A percentile compares a stretch with the other conserved stretches of the same genome.
These are phyloP conservation scores for Phoeniculus purpureus DNA, from an alignment of 2,797 vertebrate species.

Conservation along the genomic window DNA sequence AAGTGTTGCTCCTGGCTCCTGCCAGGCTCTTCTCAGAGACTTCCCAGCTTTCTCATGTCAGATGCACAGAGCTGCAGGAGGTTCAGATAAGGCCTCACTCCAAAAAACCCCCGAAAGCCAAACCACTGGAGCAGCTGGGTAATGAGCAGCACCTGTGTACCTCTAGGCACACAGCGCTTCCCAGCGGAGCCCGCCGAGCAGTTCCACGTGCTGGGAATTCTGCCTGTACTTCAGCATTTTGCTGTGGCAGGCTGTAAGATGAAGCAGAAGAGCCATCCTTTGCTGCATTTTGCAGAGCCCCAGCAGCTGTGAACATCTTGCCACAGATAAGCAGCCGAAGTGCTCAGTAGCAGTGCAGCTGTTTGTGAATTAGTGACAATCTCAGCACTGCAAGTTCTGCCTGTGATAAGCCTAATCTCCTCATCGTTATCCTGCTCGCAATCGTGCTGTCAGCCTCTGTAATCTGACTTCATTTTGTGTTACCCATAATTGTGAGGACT, in stretches of 20 bases:
- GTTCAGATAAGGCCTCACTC: slow-evolving; percentile 38
- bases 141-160: slow-evolving; percentile 59
- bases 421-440: slow-evolving; percentile 49
- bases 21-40: neutral
- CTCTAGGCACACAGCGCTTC: neutral
- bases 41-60: neutral
- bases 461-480: slow-evolving; percentile 52
- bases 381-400: neutral
- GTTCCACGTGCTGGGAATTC: neutral
- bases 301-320: neutral
- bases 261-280: neutral
- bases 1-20: neutral
- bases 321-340: neutral
- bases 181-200: neutral
- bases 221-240: neutral
- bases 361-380: slow-evolving; percentile 37
- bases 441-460: slow-evolving; percentile 44
- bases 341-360: neutral
- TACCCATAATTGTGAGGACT: slow-evolving; percentile 66
- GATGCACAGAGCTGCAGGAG: slow-evolving; percentile 11
- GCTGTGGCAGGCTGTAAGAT: neutral
- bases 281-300: neutral
- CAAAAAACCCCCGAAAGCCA: neutral
- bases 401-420: slow-evolving; percentile 60
- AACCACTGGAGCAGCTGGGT: slow-evolving; percentile 13